Conservation (phyloP, 2,113 vertebrate genomes). For the Egretta garzetta region DNA sequence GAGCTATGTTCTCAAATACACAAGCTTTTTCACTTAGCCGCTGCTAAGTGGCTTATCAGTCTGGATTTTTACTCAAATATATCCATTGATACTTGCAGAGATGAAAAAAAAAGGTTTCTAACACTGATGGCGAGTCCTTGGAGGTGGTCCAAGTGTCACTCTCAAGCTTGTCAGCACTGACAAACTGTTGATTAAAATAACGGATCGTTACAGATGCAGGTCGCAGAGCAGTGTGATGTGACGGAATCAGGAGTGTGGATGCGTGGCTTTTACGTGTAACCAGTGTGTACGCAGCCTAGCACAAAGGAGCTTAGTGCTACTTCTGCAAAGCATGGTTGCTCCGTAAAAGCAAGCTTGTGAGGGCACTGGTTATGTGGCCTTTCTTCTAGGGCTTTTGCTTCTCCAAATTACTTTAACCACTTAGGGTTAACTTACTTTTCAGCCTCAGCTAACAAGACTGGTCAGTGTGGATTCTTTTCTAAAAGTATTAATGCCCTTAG, state of each 20-base stretch:
- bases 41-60: not conserved
- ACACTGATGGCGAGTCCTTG: not conserved
- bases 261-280: fast-evolving
- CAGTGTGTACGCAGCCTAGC: not conserved
- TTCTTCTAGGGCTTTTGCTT: not conserved
- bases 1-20: not conserved
- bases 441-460: not conserved
- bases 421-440: not conserved
- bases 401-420: not conserved
- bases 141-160: not conserved
- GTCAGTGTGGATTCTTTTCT: not conserved
- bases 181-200: not conserved
- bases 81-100: not conserved
- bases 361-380: not conserved
- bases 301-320: not conserved
- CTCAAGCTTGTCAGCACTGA: not conserved
- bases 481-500: not conserved
- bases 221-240: not conserved
- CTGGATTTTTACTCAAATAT: not conserved
- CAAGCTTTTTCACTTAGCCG: not conserved
- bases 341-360: not conserved
- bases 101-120: not conserved
- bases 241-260: not conserved
- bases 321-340: not conserved
- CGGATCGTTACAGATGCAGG: not conserved